These are phyloP conservation scores for Helicoverpa assulta DNA, from an alignment of 2,888 invertebrate species.

Conservation along the genomic window DNA sequence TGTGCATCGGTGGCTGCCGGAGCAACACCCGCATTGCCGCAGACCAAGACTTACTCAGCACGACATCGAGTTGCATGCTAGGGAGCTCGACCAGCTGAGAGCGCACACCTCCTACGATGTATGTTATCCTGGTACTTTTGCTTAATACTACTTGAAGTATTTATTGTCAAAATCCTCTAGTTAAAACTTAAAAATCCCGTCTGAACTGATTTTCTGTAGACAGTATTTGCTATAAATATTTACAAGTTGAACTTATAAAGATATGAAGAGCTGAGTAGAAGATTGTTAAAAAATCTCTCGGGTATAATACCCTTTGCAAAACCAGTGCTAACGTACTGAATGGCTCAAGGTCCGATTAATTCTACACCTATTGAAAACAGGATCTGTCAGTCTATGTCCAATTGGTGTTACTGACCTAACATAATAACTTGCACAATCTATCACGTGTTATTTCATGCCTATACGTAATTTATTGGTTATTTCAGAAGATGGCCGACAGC, in stretches of 20 bases:
- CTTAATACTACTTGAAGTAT: not conserved
- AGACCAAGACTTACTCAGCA: constrained; percentile 81
- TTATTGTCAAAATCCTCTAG: no score
- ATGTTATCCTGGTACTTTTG: constrained; percentile 43
- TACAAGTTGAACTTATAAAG: no score
- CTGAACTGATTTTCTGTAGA: no score
- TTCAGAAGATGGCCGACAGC: constrained; percentile 70
- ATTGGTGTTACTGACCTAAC: constrained; percentile 36
- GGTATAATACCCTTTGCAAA: not conserved
- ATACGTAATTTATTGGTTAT: constrained; percentile 42
- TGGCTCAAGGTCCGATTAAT: constrained; percentile 29
- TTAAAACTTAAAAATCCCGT: no score
- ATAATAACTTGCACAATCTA: constrained; percentile 20
- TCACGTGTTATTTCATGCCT: not conserved
- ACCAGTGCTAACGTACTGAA: constrained; percentile 12
- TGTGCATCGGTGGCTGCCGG: constrained; percentile 89
- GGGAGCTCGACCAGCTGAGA: constrained; percentile 74
- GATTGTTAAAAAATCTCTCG: no score
- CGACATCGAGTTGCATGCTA: constrained; percentile 79
- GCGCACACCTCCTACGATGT: constrained; percentile 67
- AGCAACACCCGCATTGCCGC: constrained; percentile 78
- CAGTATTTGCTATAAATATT: no score
- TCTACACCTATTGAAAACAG: constrained; percentile 31
- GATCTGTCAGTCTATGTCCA: constrained; percentile 23
- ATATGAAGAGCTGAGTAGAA: not conserved